Evolutionary conservation across 53 echinoderm and acorn worm genomes (phyloP).

Genomic region (Holothuria leucospilota): DNA sequence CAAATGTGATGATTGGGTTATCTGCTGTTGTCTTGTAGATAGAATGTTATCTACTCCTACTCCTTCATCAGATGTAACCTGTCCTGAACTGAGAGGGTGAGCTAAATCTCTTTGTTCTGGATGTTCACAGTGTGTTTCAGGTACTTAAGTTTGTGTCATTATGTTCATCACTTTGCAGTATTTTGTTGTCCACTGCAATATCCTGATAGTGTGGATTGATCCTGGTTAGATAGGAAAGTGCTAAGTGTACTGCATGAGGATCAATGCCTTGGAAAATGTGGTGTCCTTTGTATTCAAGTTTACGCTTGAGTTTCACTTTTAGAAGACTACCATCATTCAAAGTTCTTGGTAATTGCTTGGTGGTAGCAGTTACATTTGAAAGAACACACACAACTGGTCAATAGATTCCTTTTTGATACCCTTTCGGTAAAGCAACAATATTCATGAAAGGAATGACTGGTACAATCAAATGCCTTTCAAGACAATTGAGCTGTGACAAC

Average conservation of each 20-base stretch:
- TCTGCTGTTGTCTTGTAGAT: slow-evolving; percentile 42
- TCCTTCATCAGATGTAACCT: slow-evolving; percentile 38
- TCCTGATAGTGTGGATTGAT: slow-evolving; percentile 10
- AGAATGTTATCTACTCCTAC: slow-evolving; percentile 31
- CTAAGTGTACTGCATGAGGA: background rate
- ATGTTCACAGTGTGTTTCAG: slow-evolving; percentile 61
- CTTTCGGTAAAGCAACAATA: slow-evolving; percentile 57
- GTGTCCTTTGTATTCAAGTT: slow-evolving; percentile 21
- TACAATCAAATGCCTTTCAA: slow-evolving; percentile 65
- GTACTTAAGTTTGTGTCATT: too few relatives aligned
- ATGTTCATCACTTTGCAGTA: too few relatives aligned
- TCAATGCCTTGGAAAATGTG: background rate
- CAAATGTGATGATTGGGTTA: slow-evolving; percentile 41
- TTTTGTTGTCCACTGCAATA: slow-evolving; percentile 30
- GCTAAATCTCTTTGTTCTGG: slow-evolving; percentile 51
- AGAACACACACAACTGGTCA: slow-evolving; percentile 65
- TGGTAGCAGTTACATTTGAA: slow-evolving; percentile 43
- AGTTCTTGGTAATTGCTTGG: slow-evolving; percentile 36
- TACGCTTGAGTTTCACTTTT: slow-evolving; percentile 50
- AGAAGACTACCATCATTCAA: slow-evolving; percentile 53
- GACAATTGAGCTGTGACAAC: slow-evolving; percentile 22
- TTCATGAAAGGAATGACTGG: slow-evolving; percentile 70
- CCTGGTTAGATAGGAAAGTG: background rate
- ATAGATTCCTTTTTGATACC: slow-evolving; percentile 54
- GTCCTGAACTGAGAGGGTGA: too few relatives aligned